Percentiles rank a stretch among this genome's conserved stretches.
Evolutionary conservation across 2,113 vertebrate species (phyloP).

Genomic region (Ivindomyrus marchei): DNA sequence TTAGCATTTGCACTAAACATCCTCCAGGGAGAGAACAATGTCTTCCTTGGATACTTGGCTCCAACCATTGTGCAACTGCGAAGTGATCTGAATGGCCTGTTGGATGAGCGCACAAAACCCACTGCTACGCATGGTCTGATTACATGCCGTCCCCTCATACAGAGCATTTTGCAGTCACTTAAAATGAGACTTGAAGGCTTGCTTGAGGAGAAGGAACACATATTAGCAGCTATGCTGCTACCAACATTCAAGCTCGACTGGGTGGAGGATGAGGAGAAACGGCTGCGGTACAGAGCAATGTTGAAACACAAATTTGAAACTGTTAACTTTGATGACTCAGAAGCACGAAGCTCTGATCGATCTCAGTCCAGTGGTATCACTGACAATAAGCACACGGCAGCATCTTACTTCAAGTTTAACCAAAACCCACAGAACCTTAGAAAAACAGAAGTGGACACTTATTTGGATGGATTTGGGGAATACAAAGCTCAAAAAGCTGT

Average conservation of each 20-base stretch:
- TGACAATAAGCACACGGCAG: neutral
- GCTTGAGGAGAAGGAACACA: slow-evolving; percentile 6
- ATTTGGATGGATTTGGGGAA: neutral
- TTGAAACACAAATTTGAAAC: neutral
- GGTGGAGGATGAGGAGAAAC: neutral
- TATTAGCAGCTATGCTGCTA: slow-evolving; percentile 8
- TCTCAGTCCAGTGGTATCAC: too few species aligned
- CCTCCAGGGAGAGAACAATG: too few species aligned
- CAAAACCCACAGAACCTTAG: neutral
- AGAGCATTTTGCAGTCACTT: neutral
- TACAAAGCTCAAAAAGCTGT: neutral
- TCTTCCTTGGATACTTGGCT: too few species aligned
- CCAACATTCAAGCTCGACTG: neutral
- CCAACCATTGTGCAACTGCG: too few species aligned
- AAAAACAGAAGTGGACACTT: neutral
- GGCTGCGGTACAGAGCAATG: neutral
- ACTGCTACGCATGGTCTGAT: neutral
- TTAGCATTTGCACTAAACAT: too few species aligned
- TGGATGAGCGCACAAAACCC: too few species aligned
- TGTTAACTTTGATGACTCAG: slow-evolving; percentile 1
- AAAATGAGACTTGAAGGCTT: neutral
- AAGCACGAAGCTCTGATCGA: neutral
- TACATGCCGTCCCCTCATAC: neutral
- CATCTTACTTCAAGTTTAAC: neutral
- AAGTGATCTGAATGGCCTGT: too few species aligned